Evolutionary conservation across 2,113 vertebrate genomes (phyloP), one percentile per base, ranked within the genome.

Genomic region (Lepisosteus osseus): DNA sequence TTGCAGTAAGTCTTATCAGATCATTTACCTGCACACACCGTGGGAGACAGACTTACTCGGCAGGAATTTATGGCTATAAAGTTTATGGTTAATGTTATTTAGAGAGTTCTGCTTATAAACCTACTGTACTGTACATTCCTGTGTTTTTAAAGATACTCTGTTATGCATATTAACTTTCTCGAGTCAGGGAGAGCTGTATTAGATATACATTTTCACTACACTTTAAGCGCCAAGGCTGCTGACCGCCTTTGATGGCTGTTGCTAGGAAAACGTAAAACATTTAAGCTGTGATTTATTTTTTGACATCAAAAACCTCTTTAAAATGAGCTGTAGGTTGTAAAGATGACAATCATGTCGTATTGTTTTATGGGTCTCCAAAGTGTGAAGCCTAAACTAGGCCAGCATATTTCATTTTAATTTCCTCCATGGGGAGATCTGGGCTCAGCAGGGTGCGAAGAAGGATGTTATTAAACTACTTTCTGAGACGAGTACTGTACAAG

Each of bases 371-470:
- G 72, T 63, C 69, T 40, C 51, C 64, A 17, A 68, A 65, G 74
- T 71, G 69, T 61, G 54, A 69, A 70, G 61, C 61, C 47, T 13
- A 59, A 76, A 14, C 55, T 40, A 8, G 54, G 67, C 65, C 66
- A 73, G 74, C 11, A 67, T 79, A 75, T 80, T 78, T 82, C 70
- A 81, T 70, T 76, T 82, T 74, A 73, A 75, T 80, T 80, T 80
- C 77, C 77, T 77, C 76, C 56, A 61, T n/a, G 73, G 70, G 75
- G 68, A 45, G 65, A 61, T 66, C 43, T 63, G 62, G 70, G 43
- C 68, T 72, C 54, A 44, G 71, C 68, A 72, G 68, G 72, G 68
- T 70, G 68, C 9, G 14, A 47, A 69, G 14, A 45, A 61, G 64
- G 65, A 67, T 63, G 61, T 77, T 77, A 77, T 79, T 80, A 75